Base-by-base conservation (phyloP, 1,140 invertebrate genomes). In the Oryzaephilus surinamensis region DNA sequence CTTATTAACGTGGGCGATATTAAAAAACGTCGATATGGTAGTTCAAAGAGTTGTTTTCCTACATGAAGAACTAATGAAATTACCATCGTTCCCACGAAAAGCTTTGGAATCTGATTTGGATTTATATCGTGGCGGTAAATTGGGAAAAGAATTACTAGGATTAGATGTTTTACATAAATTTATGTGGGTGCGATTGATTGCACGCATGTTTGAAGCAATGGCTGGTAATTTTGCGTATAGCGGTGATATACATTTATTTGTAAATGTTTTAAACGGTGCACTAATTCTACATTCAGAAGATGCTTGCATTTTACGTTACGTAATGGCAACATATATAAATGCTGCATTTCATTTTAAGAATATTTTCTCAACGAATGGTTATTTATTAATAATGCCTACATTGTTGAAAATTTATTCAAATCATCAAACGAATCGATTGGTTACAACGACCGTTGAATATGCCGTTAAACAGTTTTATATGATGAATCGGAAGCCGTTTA, bases 291-390 rank as follows among this genome's bases (percentile, higher is more conserved):
- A 98, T 61, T 92, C 91, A 54, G 93, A 98, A 67, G 94, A 99
- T 63, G 84, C 90, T 0, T 82, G 91, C 38, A 93, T 99, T 51
- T 72, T 99, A 16, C 70, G 97, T 58, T 90, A 93, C 58, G 95
- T 96, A 17, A 84, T 96, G 62, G 91, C 95, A 0, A 95, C 93
- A 0, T 97, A 95, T 53, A 91, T 99, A 36, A 98, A 97, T 63
- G 92, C 93, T 2, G 90, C 91, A 2, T 91, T 92, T 47, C 94
- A 98, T 68, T 99, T 99, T 60, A 98, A 97, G 64, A 97, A 97
- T 57, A 93, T 99, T 32, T 99, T 99, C 64, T 94, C 94, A 4
- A 93, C 88, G 4, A 97, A 97, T 63, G 95, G 94, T 3, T 99
- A 97, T 60, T 71, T 97, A 16, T 70, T 97, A 44, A 95, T 99